Evolutionary conservation across 2,113 vertebrate genomes (phyloP), one percentile per base, ranked within the genome.

Genomic region (Catagonus wagneri): DNA sequence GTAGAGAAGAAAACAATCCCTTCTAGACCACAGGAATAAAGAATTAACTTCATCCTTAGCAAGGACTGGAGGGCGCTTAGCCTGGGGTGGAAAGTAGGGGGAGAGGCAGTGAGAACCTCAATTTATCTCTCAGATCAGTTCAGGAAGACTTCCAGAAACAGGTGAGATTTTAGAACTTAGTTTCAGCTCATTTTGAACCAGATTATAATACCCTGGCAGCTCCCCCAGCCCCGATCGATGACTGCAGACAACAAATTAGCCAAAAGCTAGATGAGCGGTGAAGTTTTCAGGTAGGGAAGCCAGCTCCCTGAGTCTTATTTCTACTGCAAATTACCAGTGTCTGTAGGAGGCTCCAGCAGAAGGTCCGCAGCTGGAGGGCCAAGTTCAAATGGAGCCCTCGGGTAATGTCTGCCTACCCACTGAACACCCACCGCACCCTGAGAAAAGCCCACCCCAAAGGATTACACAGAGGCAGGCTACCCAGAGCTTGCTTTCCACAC

Each of bases 61-160:
- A 60, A 54, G 54, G 72, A 50, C 23, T 56, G 39, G 54, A 23
- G 19, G 84, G 54, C 54, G 58, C 60, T 54, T 22, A 63, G 72
- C 52, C 72, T 75, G 7, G 27, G 27, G 32, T 75, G 60, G 52
- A 20, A 74, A 17, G 27, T 14, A 39, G 7, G 56, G 23, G 3
- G 8, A n/a, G 16, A 79, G 50, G n/a, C 17, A 22, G 11, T 58
- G 52, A 74, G 52, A 92, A 75, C 14, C 25, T 68, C 34, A 15
- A 25, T 63, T 89, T 75, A 71, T 58, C 68, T 54, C 83, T 89
- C 83, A 65, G 68, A 25, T 74, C 79, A 56, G 44, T 78, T 71
- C 72, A n/a, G 79, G 27, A 61, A 93, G 83, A 17, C 76, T 93
- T 89, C 74, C 74, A 86, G 68, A 50, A 83, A 19, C 36, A 69